A percentile compares a stretch with the other conserved stretches of the same genome.
phyloP scores from a whole-genome alignment of 2,113 vertebrate species.

The Xiphophorus maculatus region DNA sequence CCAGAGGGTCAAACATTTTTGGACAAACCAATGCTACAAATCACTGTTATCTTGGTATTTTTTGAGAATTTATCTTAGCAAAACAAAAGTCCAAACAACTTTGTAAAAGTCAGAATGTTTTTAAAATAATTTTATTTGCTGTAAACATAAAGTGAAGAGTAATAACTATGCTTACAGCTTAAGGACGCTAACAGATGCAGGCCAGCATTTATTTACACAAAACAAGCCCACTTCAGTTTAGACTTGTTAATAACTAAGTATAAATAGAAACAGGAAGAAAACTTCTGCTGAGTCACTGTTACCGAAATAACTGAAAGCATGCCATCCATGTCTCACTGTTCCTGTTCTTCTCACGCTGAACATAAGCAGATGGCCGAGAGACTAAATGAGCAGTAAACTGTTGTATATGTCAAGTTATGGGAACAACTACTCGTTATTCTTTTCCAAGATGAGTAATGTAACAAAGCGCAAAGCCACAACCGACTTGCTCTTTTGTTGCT shows the following conservation, averaged over 20 bases:
- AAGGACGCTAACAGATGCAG: neutral
- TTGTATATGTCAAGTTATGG: neutral
- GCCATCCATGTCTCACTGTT: slow-evolving; percentile 28
- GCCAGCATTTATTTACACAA: slow-evolving; percentile 24
- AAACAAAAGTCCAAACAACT: neutral
- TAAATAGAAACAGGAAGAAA: slow-evolving; percentile 66
- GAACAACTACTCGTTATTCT: slow-evolving; percentile 8
- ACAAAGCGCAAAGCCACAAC: neutral
- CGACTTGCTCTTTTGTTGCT: slow-evolving; percentile 13
- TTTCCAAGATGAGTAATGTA: slow-evolving; percentile 27
- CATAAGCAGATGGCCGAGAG: neutral
- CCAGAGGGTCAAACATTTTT: no score
- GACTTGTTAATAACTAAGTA: slow-evolving; percentile 50
- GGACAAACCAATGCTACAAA: no score
- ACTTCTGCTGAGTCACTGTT: slow-evolving; percentile 64
- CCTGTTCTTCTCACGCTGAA: slow-evolving; percentile 42
- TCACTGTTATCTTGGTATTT: neutral
- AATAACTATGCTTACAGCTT: neutral
- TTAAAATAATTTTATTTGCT: neutral
- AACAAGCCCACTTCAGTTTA: slow-evolving; percentile 27
- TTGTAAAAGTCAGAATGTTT: neutral
- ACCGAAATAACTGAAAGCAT: slow-evolving; percentile 54
- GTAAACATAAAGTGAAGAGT: neutral
- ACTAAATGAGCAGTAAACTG: slow-evolving; percentile 12
- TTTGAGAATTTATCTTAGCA: neutral